Percentiles rank a stretch among this genome's conserved stretches.
phyloP scores from a whole-genome alignment of 2,888 invertebrate genomes.

The Sphaerophoria taeniata region DNA sequence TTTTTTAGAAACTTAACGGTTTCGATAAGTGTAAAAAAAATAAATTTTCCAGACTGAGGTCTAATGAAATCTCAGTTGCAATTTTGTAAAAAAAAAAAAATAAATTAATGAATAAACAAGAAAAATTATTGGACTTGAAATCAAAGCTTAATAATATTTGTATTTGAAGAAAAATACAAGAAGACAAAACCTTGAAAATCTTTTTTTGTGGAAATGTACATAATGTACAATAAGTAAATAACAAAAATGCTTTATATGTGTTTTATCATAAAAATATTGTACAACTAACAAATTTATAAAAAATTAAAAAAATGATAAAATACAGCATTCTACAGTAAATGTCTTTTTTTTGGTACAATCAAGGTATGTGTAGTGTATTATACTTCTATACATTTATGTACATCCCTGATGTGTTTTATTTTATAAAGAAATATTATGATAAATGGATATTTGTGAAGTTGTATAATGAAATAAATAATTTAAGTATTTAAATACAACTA shows the following conservation, averaged over 20 bases:
- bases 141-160: conserved; percentile 6
- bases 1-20: conserved; percentile 22
- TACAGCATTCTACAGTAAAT: conserved; percentile 14
- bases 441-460: neutral
- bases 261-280: conserved; percentile 47
- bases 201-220: conserved; percentile 15
- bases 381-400: conserved; percentile 44
- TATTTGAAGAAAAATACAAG: neutral
- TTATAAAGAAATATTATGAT: conserved; percentile 36
- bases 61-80: conserved; percentile 23
- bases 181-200: neutral
- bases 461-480: conserved; percentile 4
- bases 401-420: conserved; percentile 47
- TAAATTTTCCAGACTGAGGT: conserved; percentile 26
- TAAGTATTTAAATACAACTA: neutral
- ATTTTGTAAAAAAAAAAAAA: conserved; percentile 7
- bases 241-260: conserved; percentile 63
- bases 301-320: conserved; percentile 8
- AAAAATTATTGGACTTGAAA: neutral
- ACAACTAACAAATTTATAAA: neutral
- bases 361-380: conserved; percentile 48
- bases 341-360: neutral
- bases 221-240: conserved; percentile 31
- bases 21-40: conserved; percentile 25
- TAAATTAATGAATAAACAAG: neutral